Percentiles rank a stretch among this genome's conserved stretches.
These are phyloP conservation scores for Calameuta filiformis DNA, from an alignment of 2,888 invertebrate species.

Conservation along the genomic window DNA sequence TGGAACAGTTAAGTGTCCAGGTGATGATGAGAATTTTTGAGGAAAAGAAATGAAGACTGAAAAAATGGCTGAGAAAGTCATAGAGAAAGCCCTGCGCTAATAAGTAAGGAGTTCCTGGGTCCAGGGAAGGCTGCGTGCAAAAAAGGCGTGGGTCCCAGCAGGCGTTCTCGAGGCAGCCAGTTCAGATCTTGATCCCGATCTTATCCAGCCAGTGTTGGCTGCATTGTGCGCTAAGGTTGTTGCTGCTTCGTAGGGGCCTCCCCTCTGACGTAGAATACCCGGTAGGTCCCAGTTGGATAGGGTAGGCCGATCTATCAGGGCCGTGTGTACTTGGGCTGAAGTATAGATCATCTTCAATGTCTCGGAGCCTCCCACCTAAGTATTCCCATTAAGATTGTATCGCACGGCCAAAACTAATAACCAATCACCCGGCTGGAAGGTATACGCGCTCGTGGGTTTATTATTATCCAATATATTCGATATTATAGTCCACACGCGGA, in stretches of 20 bases:
- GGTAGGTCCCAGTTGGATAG: conserved; percentile 39
- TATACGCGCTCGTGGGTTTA: conserved; percentile 54
- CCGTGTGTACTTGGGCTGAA: conserved; percentile 34
- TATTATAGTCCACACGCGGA: conserved; percentile 31
- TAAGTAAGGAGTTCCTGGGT: neutral
- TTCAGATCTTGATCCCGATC: conserved; percentile 52
- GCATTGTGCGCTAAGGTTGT: conserved; percentile 49
- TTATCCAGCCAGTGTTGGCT: conserved; percentile 55
- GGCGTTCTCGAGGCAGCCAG: conserved; percentile 53
- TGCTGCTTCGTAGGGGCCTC: conserved; percentile 32
- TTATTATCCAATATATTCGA: conserved; percentile 57
- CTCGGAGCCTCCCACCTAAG: conserved; percentile 62
- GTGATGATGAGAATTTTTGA: neutral
- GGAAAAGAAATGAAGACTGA: neutral
- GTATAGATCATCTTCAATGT: conserved; percentile 58
- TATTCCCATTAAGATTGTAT: conserved; percentile 63
- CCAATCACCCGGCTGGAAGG: conserved; percentile 56
- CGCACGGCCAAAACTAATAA: conserved; percentile 61
- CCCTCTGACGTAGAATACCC: neutral
- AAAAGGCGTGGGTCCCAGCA: conserved; percentile 58
- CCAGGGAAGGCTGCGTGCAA: conserved; percentile 46
- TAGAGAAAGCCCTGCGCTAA: neutral
- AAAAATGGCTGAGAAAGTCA: neutral
- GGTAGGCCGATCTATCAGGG: conserved; percentile 40
- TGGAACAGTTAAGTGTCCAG: neutral